Base-by-base conservation (phyloP, 2,888 invertebrate species). In the Leptinotarsa peninsularis region DNA sequence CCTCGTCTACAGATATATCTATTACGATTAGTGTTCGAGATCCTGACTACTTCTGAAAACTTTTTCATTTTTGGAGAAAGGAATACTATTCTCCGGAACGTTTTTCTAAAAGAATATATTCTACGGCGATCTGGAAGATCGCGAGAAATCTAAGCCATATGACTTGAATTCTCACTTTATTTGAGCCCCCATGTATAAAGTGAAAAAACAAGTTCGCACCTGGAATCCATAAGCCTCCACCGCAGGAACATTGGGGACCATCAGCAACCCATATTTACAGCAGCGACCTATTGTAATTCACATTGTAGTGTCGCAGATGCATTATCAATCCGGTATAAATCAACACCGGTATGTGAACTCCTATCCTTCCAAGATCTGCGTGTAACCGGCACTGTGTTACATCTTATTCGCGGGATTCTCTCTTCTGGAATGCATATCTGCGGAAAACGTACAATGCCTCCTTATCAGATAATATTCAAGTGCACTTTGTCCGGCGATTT, bases 301-400 rank as follows among this genome's bases (percentile, higher is more conserved):
- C 87, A 88, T 88, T 87, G 87, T 86, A 85, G 86, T 86, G 71
- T 76, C 81, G 85, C 85, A 85, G 88, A 88, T 88, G 83, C 85
- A 84, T 86, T 88, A 88, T 88, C 88, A 86, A 85, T 86, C 83
- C 80, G 77, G 78, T 83, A 87, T 88, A 88, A 88, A 88, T 88
- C 66, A 72, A 67, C 72, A 67, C 63, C 50, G 67, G 67, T 67
- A 67, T 67, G 50, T 27, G 43, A 54, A 33, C 73, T 76, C 74
- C 71, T 79, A 79, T 79, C 79, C 74, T 68, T 68, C 74, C 23
- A 50, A 74, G 75, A 79, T 79, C 79, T 74, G 66, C 75, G 52
- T 80, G 82, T 82, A 84, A 84, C 83, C 81, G 82, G 84, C 84
- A 84, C 79, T 77, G 81, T 80, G 85, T 85, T 85, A 87, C 85